These are phyloP conservation scores for Nansenia antarctica DNA, from an alignment of 2,113 vertebrate genomes.

Conservation along the genomic window DNA sequence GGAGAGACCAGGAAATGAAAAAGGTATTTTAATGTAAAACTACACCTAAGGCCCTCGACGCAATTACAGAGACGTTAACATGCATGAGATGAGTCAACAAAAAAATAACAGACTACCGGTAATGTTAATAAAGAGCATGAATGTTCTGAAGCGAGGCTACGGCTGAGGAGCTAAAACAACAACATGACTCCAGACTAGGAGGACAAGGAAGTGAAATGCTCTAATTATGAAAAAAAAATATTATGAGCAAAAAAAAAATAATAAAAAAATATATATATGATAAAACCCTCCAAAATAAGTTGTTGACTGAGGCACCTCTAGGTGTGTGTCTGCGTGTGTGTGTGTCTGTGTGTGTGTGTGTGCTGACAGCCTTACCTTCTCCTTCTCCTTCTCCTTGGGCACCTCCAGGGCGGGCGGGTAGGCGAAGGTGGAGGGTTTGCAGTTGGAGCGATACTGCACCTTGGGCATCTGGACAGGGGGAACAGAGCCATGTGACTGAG, in stretches of 20 bases:
- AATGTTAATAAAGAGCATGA: neutral
- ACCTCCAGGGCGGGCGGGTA: slow-evolving; percentile 97
- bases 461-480: slow-evolving; percentile 89
- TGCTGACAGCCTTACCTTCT: slow-evolving; percentile 83
- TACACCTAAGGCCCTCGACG: neutral
- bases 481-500: too few species aligned
- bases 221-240: too few species aligned
- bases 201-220: neutral
- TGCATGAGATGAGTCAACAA: slow-evolving; percentile 17
- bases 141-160: neutral
- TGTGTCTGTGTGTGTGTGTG: neutral
- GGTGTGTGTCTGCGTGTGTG: neutral
- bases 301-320: neutral
- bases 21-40: neutral
- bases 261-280: too few species aligned
- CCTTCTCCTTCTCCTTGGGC: slow-evolving; percentile 98
- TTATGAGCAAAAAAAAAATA: too few species aligned
- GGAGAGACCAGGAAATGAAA: neutral
- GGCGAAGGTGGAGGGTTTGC: slow-evolving; percentile 97
- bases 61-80: slow-evolving; percentile 2
- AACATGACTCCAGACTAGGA: neutral
- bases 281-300: neutral
- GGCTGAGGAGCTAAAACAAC: neutral
- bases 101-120: slow-evolving; percentile 29
- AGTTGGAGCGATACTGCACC: slow-evolving; percentile 98